Evolutionary conservation across 2,888 invertebrate species (phyloP).

Genomic region (Dusona sp.): DNA sequence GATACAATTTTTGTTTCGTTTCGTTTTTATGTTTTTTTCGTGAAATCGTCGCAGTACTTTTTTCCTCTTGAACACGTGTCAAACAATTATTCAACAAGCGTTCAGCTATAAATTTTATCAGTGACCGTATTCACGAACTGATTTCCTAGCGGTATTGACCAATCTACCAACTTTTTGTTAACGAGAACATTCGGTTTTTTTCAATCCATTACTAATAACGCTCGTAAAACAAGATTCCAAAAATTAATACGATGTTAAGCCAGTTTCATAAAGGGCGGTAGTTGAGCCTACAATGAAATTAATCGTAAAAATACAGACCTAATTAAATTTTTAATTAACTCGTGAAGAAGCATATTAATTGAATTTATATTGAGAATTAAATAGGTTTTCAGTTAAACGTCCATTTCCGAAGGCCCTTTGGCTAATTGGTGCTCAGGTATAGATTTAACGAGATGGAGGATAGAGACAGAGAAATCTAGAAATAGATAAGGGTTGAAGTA

Average conservation of each 20-base stretch:
- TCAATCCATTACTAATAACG: neutral
- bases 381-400: neutral
- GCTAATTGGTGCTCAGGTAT: conserved; percentile 12
- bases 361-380: neutral
- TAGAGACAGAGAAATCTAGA: conserved; percentile 4
- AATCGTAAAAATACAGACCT: neutral
- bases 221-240: neutral
- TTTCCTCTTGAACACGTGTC: conserved; percentile 34
- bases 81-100: conserved; percentile 44
- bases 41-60: neutral
- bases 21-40: neutral
- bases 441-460: neutral
- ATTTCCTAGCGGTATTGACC: conserved; percentile 1
- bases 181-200: neutral
- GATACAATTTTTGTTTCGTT: conserved; percentile 18
- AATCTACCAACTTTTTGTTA: conserved; percentile 6
- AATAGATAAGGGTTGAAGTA: neutral
- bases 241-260: neutral
- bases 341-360: neutral
- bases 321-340: conserved; percentile 17
- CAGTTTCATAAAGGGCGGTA: neutral
- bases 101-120: conserved; percentile 12
- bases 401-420: neutral
- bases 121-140: neutral
- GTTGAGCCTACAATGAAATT: neutral